Conservation (phyloP, 1,140 invertebrate genomes). For the Globodera ellingtonae region DNA sequence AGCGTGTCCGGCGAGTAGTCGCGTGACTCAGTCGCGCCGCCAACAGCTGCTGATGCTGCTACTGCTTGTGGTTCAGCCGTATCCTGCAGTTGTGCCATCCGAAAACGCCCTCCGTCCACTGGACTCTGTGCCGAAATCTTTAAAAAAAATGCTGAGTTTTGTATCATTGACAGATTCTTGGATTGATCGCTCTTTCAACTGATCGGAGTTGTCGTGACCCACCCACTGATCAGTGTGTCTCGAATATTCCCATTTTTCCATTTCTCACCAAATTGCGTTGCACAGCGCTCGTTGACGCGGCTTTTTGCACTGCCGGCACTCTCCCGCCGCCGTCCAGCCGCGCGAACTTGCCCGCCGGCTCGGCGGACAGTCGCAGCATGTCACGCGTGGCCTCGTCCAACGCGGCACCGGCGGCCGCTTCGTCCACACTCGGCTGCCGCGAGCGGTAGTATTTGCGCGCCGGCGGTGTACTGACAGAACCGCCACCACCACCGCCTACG, state of each 20-base stretch:
- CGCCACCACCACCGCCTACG: neutral
- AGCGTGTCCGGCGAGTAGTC: slow-evolving; percentile 24
- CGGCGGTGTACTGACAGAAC: no score
- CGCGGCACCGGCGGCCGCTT: slow-evolving; percentile 21
- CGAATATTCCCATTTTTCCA: neutral
- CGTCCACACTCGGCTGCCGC: slow-evolving; percentile 14
- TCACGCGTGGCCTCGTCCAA: slow-evolving; percentile 50
- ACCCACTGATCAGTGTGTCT: neutral
- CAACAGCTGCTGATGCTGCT: neutral
- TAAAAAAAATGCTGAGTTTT: neutral
- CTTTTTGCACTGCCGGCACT: slow-evolving; percentile 42
- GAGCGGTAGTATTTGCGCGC: slow-evolving; percentile 1
- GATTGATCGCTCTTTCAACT: neutral
- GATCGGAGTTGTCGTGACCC: slow-evolving; percentile 2
- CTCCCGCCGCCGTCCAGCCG: slow-evolving; percentile 1
- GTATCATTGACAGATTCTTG: no score
- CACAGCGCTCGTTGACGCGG: slow-evolving; percentile 50
- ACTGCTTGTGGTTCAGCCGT: neutral
- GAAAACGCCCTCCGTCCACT: neutral
- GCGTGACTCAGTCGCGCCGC: neutral
- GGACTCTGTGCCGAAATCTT: slow-evolving; percentile 11
- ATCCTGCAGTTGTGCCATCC: neutral
- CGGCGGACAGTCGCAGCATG: slow-evolving; percentile 43
- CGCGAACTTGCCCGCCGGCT: slow-evolving; percentile 42
- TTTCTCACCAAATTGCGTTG: slow-evolving; percentile 14